Evolutionary conservation across 2,113 vertebrate genomes (phyloP).

Genomic region (Erpornis zantholeuca): DNA sequence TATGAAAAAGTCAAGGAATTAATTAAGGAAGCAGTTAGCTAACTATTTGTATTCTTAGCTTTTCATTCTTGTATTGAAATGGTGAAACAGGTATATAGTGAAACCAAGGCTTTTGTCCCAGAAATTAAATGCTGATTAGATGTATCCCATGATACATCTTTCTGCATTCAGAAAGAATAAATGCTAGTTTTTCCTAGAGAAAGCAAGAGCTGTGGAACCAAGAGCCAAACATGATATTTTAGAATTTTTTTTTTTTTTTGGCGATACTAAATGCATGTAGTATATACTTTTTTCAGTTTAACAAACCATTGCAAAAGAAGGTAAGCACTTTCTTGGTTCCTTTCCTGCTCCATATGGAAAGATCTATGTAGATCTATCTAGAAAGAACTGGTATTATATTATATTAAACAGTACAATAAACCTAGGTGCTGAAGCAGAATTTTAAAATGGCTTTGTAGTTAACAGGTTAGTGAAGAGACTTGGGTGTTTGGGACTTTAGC

Average conservation of each 20-base stretch:
- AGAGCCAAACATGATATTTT: background rate
- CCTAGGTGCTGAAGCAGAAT: background rate
- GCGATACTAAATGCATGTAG: background rate
- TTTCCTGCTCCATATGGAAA: background rate
- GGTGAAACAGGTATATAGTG: background rate
- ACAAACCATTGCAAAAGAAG: background rate
- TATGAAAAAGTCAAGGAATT: background rate
- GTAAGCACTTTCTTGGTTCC: background rate
- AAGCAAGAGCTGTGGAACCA: background rate
- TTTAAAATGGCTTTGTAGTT: background rate
- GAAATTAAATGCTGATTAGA: background rate
- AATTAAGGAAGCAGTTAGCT: background rate
- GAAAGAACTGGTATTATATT: background rate
- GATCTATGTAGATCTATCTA: background rate
- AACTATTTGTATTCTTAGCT: background rate
- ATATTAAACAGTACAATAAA: background rate
- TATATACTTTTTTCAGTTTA: background rate
- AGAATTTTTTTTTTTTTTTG: background rate
- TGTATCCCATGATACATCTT: background rate
- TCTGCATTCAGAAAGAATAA: background rate
- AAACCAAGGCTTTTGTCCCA: background rate
- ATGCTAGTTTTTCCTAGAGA: background rate
- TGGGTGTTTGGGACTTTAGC: background rate
- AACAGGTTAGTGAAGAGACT: background rate
- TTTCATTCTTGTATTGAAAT: background rate